These are phyloP conservation scores for Saccopteryx bilineata DNA, from an alignment of 2,113 vertebrate genomes.

Conservation along the genomic window DNA sequence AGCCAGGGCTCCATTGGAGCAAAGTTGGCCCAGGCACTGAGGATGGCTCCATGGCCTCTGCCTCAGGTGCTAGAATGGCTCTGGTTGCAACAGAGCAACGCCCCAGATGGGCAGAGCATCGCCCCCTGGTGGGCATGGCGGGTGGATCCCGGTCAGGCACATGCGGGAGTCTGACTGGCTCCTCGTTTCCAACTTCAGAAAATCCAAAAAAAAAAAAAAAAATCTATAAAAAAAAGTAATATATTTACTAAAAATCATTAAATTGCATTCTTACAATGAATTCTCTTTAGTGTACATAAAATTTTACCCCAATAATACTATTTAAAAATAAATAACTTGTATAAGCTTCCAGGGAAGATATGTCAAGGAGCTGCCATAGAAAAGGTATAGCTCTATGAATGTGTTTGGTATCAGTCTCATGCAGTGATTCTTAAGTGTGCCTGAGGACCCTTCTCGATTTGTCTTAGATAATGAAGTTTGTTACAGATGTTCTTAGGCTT, in stretches of 20 bases:
- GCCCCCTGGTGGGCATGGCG: too few relatives aligned
- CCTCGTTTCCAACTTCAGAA: too few relatives aligned
- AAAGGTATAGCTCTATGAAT: not conserved
- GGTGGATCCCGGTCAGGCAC: too few relatives aligned
- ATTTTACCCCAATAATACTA: not conserved
- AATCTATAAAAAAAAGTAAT: not conserved
- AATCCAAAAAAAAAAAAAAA: too few relatives aligned
- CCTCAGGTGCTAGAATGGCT: too few relatives aligned
- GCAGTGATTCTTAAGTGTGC: not conserved
- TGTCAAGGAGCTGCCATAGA: not conserved
- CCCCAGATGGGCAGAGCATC: too few relatives aligned
- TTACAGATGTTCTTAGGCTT: not conserved
- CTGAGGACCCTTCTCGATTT: not conserved
- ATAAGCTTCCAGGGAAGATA: not conserved
- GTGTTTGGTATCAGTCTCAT: not conserved
- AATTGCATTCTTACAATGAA: not conserved
- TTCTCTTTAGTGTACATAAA: not conserved
- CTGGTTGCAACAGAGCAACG: too few relatives aligned
- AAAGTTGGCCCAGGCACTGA: too few relatives aligned
- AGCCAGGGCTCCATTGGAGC: too few relatives aligned
- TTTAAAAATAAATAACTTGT: not conserved
- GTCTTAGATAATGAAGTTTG: not conserved
- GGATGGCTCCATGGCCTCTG: too few relatives aligned
- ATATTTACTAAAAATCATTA: not conserved
- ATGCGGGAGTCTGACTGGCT: too few relatives aligned